Evolutionary conservation across 2,888 invertebrate genomes (phyloP).

Genomic region (Nowickia ferox): DNA sequence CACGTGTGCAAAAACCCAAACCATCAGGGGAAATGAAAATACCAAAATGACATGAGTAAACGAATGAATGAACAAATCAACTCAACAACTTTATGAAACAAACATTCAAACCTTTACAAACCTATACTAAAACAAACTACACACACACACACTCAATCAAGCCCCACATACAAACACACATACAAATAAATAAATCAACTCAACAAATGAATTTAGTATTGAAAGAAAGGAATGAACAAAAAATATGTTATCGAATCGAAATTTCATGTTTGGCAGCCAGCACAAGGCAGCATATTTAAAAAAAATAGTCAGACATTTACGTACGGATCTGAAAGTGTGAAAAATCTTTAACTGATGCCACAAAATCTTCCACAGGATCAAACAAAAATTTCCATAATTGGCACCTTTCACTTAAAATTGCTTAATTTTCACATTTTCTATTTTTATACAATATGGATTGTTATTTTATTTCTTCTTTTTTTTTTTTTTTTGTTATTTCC

Average conservation of each 20-base stretch:
- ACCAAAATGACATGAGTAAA: constrained; percentile 70
- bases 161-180: constrained; percentile 1
- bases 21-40: constrained; percentile 68
- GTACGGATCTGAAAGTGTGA: too few species aligned
- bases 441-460: too few species aligned
- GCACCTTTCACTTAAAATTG: too few species aligned
- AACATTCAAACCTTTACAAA: constrained; percentile 50
- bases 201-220: constrained; percentile 67
- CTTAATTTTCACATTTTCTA: too few species aligned
- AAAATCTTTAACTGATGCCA: too few species aligned
- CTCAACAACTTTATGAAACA: constrained; percentile 70
- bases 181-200: constrained; percentile 42
- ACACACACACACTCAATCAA: constrained; percentile 1
- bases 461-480: too few species aligned
- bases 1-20: constrained; percentile 16
- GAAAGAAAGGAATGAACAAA: constrained; percentile 32
- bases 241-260: constrained; percentile 59
- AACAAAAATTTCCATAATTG: too few species aligned
- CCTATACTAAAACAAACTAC: neutral
- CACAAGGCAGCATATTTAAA: constrained; percentile 68
- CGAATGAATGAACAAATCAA: constrained; percentile 72
- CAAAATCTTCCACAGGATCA: too few species aligned
- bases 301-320: too few species aligned
- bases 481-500: too few species aligned
- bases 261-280: constrained; percentile 63